Evolutionary conservation across 2,797 vertebrate genomes (phyloP).

Genomic region (Cossypha polioptera): DNA sequence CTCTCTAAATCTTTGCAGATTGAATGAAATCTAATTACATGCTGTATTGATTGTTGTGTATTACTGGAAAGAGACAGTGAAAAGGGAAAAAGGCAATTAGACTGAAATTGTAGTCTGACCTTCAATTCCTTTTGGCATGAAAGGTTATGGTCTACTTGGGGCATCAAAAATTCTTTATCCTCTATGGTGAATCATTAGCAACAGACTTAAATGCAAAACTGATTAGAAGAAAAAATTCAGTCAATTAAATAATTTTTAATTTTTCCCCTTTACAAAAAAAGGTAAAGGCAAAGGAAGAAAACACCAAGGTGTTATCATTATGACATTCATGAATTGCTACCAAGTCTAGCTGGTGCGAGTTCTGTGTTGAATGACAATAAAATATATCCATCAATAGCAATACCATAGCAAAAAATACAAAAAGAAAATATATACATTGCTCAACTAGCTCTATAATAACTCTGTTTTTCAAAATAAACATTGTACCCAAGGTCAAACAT

Average conservation of each 20-base stretch:
- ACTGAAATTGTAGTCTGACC: slow-evolving; percentile 72
- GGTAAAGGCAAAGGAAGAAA: neutral
- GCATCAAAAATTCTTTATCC: slow-evolving; percentile 2
- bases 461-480: neutral
- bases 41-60: slow-evolving; percentile 68
- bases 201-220: neutral
- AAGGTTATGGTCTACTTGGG: neutral
- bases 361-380: neutral
- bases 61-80: slow-evolving; percentile 73
- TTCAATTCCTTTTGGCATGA: slow-evolving; percentile 37
- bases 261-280: neutral
- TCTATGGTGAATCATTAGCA: slow-evolving; percentile 6
- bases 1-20: slow-evolving; percentile 47
- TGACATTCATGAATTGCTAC: neutral
- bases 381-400: neutral
- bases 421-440: neutral
- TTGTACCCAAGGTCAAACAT: neutral
- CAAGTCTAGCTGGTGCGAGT: neutral
- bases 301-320: neutral
- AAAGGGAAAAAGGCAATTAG: slow-evolving; percentile 78
- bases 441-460: neutral
- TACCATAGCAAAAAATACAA: neutral
- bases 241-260: neutral
- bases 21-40: slow-evolving; percentile 79
- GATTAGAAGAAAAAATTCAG: neutral